Base-by-base conservation (phyloP, 2,113 vertebrate species). In the Neodon shergylaensis region DNA sequence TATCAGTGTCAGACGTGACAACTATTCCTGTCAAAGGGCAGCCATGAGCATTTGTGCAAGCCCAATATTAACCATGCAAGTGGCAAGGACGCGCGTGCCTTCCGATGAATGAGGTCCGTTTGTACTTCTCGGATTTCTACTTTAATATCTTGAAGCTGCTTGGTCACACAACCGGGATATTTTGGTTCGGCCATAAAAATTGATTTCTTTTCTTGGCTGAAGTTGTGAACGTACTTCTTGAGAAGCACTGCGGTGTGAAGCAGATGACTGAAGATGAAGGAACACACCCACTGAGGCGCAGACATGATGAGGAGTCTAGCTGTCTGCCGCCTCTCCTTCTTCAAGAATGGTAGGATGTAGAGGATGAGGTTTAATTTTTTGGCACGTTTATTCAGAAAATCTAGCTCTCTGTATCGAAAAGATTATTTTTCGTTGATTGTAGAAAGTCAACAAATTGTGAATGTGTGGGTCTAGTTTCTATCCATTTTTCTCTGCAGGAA, bases 1-100 rank as follows among this genome's bases (percentile, higher is more conserved):
- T 54, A 61, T 72, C 33, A 90, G 17, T 54, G 84, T 83, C 52
- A 73, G 52, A 52, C 36, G 26, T 58, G 52, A 87, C 6, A 81
- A 86, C 61, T 76, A 78, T 58, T 95, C 52, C 16, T 83, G 89
- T 73, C 79, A 83, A 61, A 90, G 68, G 39, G 81, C 79, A 61
- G 52, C n/a, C 21, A 63, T n/a, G 33, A 24, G 21, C 65, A 70
- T 52, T 13, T 26, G 19, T 14, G 17, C 22, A 42, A 88, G 5
- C 14, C 24, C 28, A 16, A 7, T 76, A 61, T 70, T 31, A 70
- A 88, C 61, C 93, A 68, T 33, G 39, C n/a, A 52, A 66, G 88
- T n/a, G 36, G 31, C 83, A 63, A 93, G 12, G 19, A 11, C 44
- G 24, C 49, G 2, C 3, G 39, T 65, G 4, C 14, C 52, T 92